phyloP scores from a whole-genome alignment of 2,113 vertebrate genomes.

The Pleuronectes platessa region DNA sequence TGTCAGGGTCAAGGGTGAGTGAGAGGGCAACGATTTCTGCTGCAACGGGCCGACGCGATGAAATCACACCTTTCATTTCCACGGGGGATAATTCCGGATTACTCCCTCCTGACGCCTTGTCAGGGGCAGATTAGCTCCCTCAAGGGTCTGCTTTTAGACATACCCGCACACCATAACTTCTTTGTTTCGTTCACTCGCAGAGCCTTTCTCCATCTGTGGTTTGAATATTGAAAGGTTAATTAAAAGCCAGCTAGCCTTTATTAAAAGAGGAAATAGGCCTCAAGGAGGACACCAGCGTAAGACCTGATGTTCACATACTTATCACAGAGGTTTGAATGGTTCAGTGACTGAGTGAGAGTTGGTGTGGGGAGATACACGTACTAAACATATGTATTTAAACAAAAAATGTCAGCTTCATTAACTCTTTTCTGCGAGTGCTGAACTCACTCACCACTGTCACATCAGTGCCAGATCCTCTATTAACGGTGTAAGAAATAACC shows the following conservation, averaged over 20 bases:
- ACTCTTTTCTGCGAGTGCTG: too few species aligned
- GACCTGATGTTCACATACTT: too few species aligned
- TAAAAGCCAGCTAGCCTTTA: background rate
- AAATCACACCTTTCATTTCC: conserved; percentile 39
- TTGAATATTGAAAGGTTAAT: background rate
- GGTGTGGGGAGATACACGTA: background rate
- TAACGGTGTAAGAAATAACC: too few species aligned
- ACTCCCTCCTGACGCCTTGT: conserved; percentile 22
- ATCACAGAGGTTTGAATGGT: too few species aligned
- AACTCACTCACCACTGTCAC: too few species aligned
- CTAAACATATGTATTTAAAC: too few species aligned
- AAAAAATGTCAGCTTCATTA: too few species aligned
- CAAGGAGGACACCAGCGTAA: too few species aligned
- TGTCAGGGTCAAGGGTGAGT: conserved; percentile 30
- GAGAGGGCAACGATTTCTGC: background rate
- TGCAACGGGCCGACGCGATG: background rate
- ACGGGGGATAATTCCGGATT: conserved; percentile 33
- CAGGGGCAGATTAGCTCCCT: conserved; percentile 42
- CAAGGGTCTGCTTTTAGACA: conserved; percentile 20
- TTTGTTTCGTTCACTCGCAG: background rate
- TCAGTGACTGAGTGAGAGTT: too few species aligned
- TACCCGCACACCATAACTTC: background rate
- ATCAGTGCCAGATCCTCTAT: too few species aligned
- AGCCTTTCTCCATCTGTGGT: background rate
- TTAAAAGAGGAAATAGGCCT: too few species aligned